Evolutionary conservation across 2,113 vertebrate species (phyloP).

Genomic region (Oryzias celebensis): DNA sequence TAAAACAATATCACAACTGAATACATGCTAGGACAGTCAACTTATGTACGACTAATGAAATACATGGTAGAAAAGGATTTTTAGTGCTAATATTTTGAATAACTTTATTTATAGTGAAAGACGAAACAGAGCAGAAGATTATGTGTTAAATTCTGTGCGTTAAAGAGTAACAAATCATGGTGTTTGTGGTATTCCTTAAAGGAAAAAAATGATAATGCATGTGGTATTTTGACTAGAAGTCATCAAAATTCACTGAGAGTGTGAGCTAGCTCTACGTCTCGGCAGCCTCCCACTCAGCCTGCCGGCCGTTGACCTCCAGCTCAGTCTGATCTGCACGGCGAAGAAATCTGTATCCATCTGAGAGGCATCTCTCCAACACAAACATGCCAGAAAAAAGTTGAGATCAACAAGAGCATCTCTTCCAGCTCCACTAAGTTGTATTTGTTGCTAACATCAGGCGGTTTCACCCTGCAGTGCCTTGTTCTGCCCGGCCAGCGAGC

Average conservation of each 20-base stretch:
- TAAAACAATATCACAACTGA: too few relatives aligned
- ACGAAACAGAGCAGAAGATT: too few relatives aligned
- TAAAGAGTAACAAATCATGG: too few relatives aligned
- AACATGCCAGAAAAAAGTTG: slow-evolving; percentile 17
- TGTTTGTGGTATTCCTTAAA: too few relatives aligned
- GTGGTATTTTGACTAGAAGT: slow-evolving; percentile 3
- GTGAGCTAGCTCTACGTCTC: slow-evolving; percentile 71
- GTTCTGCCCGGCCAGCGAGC: slow-evolving; percentile 28
- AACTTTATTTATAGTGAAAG: too few relatives aligned
- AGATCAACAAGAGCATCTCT: slow-evolving; percentile 44
- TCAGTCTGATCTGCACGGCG: slow-evolving; percentile 79
- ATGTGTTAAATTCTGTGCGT: too few relatives aligned
- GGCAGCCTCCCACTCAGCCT: slow-evolving; percentile 74
- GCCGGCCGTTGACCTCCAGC: slow-evolving; percentile 64
- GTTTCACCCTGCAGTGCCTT: slow-evolving; percentile 7
- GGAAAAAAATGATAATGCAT: too few relatives aligned
- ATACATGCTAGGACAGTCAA: too few relatives aligned
- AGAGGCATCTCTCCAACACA: slow-evolving; percentile 85
- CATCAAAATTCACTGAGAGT: slow-evolving; percentile 77
- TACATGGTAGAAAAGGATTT: too few relatives aligned
- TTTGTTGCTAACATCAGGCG: slow-evolving; percentile 45
- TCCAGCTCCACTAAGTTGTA: slow-evolving; percentile 19
- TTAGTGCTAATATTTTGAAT: too few relatives aligned
- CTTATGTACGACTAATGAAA: too few relatives aligned
- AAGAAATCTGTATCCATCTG: slow-evolving; percentile 88